Evolutionary conservation across 2,113 vertebrate species (phyloP), one percentile per base, ranked within the genome.

Genomic region (Strix uralensis): DNA sequence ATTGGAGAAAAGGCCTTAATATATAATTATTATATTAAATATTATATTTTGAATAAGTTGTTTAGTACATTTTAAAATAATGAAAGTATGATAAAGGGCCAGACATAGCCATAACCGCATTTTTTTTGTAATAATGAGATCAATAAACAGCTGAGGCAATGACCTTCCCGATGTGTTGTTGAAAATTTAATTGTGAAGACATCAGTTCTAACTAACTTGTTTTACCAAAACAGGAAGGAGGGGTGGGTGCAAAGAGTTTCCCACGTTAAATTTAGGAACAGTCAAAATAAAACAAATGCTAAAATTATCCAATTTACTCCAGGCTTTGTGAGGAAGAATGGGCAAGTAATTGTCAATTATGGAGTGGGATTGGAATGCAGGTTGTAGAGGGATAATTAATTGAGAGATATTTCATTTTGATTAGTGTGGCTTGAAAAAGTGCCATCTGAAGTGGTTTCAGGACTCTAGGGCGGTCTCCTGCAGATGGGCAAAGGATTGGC

Each of bases 331-430:
- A 72, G 77, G 61, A 97, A 93, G 81, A 97, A 97, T 96, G 72
- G 84, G 82, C 61, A 95, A 97, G 92, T 96, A 96, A 96, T 97
- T 91, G 91, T 88, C 87, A 95, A 81, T 96, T 97, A 97, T 95
- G 88, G 84, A 95, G 96, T 95, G 86, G 92, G 77, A 94, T 61
- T 72, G 90, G 93, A 82, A 92, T 97, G 96, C 94, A 95, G 90
- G 92, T 96, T 97, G 90, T 65, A 94, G 83, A 95, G 46, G 62
- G 92, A 95, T 97, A 97, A 96, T 98, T 97, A 88, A 97, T 97
- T 96, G 95, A 94, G 89, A 96, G 69, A 97, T 91, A 92, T 94
- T 91, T 97, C 36, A 65, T 96, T 96, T 96, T 89, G 96, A 95
- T 93, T 94, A 93, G 77, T 3, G 69, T 96, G 90, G 79, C 95